Conservation (phyloP, 2,888 invertebrate genomes). For the Heliconius hortense region DNA sequence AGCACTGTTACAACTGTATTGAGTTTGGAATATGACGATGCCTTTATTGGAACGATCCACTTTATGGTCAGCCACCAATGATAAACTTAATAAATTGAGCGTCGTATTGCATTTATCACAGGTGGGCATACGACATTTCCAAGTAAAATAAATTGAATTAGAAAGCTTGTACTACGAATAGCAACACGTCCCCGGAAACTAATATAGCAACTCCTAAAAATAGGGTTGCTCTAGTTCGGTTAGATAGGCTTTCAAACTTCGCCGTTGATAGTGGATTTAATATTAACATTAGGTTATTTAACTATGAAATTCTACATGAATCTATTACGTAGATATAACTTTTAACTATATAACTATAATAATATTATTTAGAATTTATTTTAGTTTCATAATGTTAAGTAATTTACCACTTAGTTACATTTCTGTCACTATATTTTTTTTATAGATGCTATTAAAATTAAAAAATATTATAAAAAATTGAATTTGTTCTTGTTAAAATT, state of each 20-base stretch:
- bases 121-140: conserved; percentile 11
- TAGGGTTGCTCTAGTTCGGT: conserved; percentile 13
- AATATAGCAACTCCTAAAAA: conserved; percentile 21
- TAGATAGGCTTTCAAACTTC: conserved; percentile 6
- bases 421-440: not conserved
- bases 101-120: conserved; percentile 20
- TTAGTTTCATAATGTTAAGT: not conserved
- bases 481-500: too few species aligned
- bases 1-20: not conserved
- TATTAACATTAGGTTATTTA: not conserved
- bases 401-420: not conserved
- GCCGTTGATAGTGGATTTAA: conserved; percentile 1
- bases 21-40: not conserved
- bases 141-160: conserved; percentile 21
- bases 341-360: not conserved
- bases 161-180: conserved; percentile 14
- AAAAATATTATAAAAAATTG: too few species aligned
- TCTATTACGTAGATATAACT: not conserved
- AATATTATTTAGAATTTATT: not conserved
- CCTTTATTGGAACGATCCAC: not conserved
- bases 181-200: conserved; percentile 16
- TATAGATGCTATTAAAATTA: too few species aligned
- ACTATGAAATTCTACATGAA: not conserved
- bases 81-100: conserved; percentile 1
- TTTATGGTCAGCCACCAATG: too few species aligned